These are phyloP conservation scores for Drosophila willistoni DNA, from an alignment of 1,140 invertebrate genomes.

Conservation along the genomic window DNA sequence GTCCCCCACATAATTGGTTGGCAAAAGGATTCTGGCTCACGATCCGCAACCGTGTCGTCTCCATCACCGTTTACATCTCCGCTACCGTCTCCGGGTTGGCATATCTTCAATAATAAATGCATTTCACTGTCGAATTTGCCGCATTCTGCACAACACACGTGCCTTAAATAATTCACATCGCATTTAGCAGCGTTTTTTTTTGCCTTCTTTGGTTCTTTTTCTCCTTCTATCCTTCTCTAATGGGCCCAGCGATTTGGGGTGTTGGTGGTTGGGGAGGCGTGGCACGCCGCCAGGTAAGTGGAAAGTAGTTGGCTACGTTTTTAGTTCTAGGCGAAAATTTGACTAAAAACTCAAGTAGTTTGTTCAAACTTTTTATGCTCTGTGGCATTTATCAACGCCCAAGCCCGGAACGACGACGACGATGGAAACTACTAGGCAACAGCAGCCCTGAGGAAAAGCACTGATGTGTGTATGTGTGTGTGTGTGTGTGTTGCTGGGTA, in stretches of 20 bases:
- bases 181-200: conserved; percentile 78
- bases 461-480: too few species aligned
- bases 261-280: conserved; percentile 29
- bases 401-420: conserved; percentile 12
- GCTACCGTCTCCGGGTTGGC: conserved; percentile 40
- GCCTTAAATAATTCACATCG: conserved; percentile 79
- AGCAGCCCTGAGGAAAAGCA: conserved; percentile 29
- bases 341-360: conserved; percentile 79
- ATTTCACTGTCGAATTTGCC: conserved; percentile 80
- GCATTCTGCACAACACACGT: conserved; percentile 78
- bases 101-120: conserved; percentile 80
- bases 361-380: conserved; percentile 70
- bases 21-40: conserved; percentile 50
- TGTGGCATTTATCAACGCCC: conserved; percentile 74
- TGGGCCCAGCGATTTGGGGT: conserved; percentile 1
- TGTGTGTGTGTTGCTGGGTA: neutral
- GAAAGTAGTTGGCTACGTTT: conserved; percentile 74
- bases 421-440: conserved; percentile 24
- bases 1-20: conserved; percentile 50
- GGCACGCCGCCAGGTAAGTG: conserved; percentile 73
- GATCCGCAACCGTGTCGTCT: conserved; percentile 13
- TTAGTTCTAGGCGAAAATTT: conserved; percentile 76
- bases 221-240: conserved; percentile 59
- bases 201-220: conserved; percentile 67
- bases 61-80: neutral